A percentile compares a stretch with the other conserved stretches of the same genome.
These are phyloP conservation scores for Argyrosomus regius DNA, from an alignment of 2,797 vertebrate genomes.

Conservation along the genomic window DNA sequence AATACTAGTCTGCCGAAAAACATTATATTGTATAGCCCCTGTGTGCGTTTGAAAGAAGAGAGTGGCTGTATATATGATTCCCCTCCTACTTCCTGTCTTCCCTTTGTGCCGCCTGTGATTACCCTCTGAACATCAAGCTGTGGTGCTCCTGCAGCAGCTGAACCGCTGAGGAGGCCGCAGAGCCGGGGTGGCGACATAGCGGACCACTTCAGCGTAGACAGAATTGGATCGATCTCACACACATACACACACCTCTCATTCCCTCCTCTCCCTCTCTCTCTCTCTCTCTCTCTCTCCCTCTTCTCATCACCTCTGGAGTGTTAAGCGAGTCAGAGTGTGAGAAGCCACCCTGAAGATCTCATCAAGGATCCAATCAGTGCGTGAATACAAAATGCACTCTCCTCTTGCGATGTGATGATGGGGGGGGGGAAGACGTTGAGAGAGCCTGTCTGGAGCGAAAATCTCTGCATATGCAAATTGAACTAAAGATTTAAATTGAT, in stretches of 20 bases:
- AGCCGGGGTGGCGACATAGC: constrained; percentile 57
- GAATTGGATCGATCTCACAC: constrained; percentile 84
- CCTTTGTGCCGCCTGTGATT: constrained; percentile 90
- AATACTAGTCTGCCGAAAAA: constrained; percentile 41
- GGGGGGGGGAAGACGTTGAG: constrained; percentile 40
- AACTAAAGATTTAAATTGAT: constrained; percentile 77
- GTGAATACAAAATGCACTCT: constrained; percentile 76
- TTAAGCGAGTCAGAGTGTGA: constrained; percentile 71
- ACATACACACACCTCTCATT: constrained; percentile 46
- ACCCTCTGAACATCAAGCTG: constrained; percentile 86
- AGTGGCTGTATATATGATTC: constrained; percentile 65
- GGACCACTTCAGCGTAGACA: constrained; percentile 91
- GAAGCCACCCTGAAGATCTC: constrained; percentile 85
- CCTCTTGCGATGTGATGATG: constrained; percentile 73
- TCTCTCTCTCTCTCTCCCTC: constrained; percentile 20
- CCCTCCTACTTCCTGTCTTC: constrained; percentile 77
- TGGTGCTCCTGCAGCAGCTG: constrained; percentile 66
- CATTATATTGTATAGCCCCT: constrained; percentile 30
- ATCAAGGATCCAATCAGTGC: constrained; percentile 87
- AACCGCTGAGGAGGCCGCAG: constrained; percentile 40
- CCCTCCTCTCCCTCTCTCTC: constrained; percentile 20
- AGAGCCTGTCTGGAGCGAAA: constrained; percentile 64
- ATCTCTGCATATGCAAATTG: constrained; percentile 91
- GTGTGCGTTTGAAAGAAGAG: constrained; percentile 12
- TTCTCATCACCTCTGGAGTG: constrained; percentile 81